Base-by-base conservation (phyloP, 2,888 invertebrate genomes). In the Zygogramma bicolorata region DNA sequence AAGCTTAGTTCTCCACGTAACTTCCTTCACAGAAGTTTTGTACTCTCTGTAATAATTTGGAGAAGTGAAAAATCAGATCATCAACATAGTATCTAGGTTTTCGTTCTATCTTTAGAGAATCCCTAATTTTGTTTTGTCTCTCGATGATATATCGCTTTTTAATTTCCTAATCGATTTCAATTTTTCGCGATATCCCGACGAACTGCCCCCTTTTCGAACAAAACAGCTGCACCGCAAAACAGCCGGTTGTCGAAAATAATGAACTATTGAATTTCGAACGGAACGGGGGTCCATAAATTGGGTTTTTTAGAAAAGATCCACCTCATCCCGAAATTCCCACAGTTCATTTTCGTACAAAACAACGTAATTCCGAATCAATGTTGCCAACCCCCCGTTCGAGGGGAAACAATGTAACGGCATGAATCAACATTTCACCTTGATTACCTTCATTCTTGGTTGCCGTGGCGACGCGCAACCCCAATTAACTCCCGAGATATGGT, bases 391-490 rank as follows among this genome's bases (percentile, higher is more conserved):
- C 53, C 27, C 27, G n/a, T 53, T 53, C 53, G 8, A 25, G 27
- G 53, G 53, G 53, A 53, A 25, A 53, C 53, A 53, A 53, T 53
- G 53, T 53, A 53, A 25, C 53, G 27, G 53, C 53, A 53, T 53
- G 53, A 53, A 53, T 53, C 53, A 53, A 53, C 53, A 53, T 53
- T 53, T 53, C 53, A 53, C 53, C 53, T 53, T 53, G 53, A 53
- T 53, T 53, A 53, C 53, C 53, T 53, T 53, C 53, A 27, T 53
- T 53, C 53, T 53, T 53, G 53, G 53, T 53, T 53, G 8, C 53
- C 27, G 25, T 53, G n/a, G 53, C 27, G 8, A 53, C 53, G 25
- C 27, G 25, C 25, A 53, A 53, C 53, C 53, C 53, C 53, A 53
- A 53, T 53, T 53, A 53, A 53, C 53, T 25, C 53, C 25, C 15